phyloP scores from a whole-genome alignment of 2,888 invertebrate genomes.

The Thecocarcelia acutangulata region DNA sequence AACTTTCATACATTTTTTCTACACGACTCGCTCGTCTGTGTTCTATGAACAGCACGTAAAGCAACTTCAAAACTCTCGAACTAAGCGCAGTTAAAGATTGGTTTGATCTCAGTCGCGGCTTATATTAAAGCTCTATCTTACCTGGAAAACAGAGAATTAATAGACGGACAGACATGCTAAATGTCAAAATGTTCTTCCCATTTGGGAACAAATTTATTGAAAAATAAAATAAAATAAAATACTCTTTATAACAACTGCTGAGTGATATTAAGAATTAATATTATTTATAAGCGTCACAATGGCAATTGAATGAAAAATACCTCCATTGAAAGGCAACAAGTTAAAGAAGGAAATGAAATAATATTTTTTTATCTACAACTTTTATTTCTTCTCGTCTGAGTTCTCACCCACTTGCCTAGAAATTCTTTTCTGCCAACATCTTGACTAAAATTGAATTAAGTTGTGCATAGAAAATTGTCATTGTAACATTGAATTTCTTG shows the following conservation, averaged over 20 bases:
- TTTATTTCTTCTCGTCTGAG: constrained; percentile 1
- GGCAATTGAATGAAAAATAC: constrained; percentile 38
- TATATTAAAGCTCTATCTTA: no score
- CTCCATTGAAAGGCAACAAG: constrained; percentile 36
- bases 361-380: constrained; percentile 40
- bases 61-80: no score
- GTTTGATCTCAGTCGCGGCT: no score
- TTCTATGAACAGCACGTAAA: no score
- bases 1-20: no score
- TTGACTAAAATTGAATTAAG: constrained; percentile 64
- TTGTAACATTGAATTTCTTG: constrained; percentile 31
- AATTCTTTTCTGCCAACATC: constrained; percentile 39
- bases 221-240: constrained; percentile 26
- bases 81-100: no score
- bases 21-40: no score
- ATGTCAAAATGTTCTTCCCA: not conserved
- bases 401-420: not conserved
- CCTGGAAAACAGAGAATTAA: not conserved
- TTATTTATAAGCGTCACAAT: constrained; percentile 33
- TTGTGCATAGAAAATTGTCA: constrained; percentile 55
- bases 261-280: constrained; percentile 32
- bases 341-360: constrained; percentile 53
- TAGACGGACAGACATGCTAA: not conserved
- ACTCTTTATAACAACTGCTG: not conserved
- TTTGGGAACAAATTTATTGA: constrained; percentile 6